Percentiles rank a stretch among this genome's conserved stretches.
Conservation (phyloP, 2,113 vertebrate genomes). For the Paramisgurnus dabryanus region DNA sequence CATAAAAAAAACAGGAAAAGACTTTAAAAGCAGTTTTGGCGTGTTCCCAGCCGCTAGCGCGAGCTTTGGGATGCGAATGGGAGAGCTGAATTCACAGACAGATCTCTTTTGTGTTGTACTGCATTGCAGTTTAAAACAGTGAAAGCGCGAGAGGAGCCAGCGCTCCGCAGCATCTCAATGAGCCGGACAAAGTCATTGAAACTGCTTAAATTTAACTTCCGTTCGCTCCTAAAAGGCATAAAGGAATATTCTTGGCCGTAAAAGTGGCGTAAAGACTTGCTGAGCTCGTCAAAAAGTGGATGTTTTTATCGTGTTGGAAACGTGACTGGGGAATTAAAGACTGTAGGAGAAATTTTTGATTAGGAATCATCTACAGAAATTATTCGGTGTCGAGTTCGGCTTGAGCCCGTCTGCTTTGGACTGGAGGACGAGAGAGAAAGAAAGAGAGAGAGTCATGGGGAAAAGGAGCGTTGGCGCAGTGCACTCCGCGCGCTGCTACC, state of each 20-base stretch:
- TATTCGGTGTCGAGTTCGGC: constrained; percentile 41
- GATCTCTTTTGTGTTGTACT: constrained; percentile 67
- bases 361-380: constrained; percentile 11
- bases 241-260: background rate
- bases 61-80: constrained; percentile 33
- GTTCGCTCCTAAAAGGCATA: constrained; percentile 2
- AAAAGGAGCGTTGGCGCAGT: constrained; percentile 74
- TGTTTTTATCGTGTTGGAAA: constrained; percentile 34
- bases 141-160: constrained; percentile 64
- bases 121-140: constrained; percentile 80
- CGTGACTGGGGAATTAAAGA: constrained; percentile 52
- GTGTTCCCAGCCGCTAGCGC: constrained; percentile 10
- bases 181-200: constrained; percentile 68
- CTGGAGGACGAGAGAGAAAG: constrained; percentile 43
- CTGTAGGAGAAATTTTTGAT: background rate
- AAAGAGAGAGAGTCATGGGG: constrained; percentile 66
- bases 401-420: constrained; percentile 58
- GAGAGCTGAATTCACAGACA: constrained; percentile 59
- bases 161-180: constrained; percentile 67
- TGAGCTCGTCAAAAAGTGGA: constrained; percentile 38
- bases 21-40: constrained; percentile 33
- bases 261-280: constrained; percentile 30
- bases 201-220: constrained; percentile 56
- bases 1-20: background rate
- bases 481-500: constrained; percentile 73